A percentile compares a stretch with the other conserved stretches of the same genome.
Evolutionary conservation across 2,113 vertebrate species (phyloP).

Genomic region (Seriola rivoliana): DNA sequence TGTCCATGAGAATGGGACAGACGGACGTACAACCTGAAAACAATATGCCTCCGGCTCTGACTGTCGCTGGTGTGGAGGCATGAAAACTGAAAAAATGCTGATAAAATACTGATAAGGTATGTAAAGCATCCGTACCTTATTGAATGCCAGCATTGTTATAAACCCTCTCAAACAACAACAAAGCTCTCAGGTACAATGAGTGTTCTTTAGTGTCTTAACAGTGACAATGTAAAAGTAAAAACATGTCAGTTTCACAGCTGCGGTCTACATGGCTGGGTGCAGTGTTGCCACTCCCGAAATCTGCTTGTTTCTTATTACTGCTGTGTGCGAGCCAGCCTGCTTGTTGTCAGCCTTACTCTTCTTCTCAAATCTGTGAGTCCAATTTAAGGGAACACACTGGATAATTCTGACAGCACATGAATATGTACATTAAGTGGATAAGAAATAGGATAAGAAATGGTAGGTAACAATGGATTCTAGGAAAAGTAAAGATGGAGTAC

Average conservation of each 20-base stretch:
- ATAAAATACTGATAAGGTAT: too few species aligned
- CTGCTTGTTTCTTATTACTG: neutral
- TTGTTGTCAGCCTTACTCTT: neutral
- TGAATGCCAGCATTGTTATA: neutral
- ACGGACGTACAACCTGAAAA: too few species aligned
- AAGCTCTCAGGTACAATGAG: too few species aligned
- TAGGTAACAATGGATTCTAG: neutral
- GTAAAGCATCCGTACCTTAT: too few species aligned
- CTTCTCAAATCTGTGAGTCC: neutral
- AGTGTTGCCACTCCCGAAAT: neutral
- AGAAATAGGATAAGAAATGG: neutral
- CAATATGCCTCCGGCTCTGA: too few species aligned
- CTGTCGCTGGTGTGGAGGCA: too few species aligned
- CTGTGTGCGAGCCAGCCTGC: neutral
- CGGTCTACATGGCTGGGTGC: neutral
- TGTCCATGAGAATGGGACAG: too few species aligned
- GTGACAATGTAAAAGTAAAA: neutral
- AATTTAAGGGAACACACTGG: neutral
- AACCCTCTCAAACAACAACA: neutral
- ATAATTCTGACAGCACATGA: neutral
- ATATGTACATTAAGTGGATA: constrained; percentile 19
- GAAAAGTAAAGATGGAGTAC: constrained; percentile 17
- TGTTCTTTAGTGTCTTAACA: neutral
- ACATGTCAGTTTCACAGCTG: neutral
- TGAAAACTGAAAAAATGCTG: too few species aligned